Conservation (phyloP, 2,113 vertebrate genomes). For the Uria lomvia region DNA sequence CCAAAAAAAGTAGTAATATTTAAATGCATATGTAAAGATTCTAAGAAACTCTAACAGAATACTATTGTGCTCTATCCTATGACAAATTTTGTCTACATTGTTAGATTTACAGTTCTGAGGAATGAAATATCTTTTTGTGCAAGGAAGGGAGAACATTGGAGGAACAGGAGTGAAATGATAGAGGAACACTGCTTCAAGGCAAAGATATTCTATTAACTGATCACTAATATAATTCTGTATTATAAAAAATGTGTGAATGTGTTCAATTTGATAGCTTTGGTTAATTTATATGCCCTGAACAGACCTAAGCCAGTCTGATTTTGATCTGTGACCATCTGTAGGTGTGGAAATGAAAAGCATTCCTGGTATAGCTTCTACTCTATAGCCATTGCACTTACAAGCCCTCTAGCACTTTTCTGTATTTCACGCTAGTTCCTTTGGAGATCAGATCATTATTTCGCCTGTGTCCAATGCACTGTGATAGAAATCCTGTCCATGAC, state of each 20-base stretch:
- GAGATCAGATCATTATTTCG: not conserved
- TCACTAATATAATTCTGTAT: not conserved
- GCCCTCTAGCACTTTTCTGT: not conserved
- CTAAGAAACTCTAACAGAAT: not conserved
- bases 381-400: not conserved
- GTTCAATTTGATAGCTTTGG: not conserved
- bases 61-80: accelerated
- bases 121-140: not conserved
- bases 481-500: not conserved
- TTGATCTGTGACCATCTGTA: not conserved
- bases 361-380: not conserved
- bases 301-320: not conserved
- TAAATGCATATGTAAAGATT: not conserved
- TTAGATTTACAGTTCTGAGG: not conserved
- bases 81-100: not conserved
- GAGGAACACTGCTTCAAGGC: not conserved
- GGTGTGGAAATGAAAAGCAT: not conserved
- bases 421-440: not conserved
- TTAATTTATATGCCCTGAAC: not conserved
- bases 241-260: not conserved
- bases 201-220: not conserved
- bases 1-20: not conserved
- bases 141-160: not conserved
- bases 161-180: not conserved
- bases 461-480: not conserved